These are phyloP conservation scores for Wiebesia pumilae DNA, from an alignment of 1,140 invertebrate species.

Conservation along the genomic window DNA sequence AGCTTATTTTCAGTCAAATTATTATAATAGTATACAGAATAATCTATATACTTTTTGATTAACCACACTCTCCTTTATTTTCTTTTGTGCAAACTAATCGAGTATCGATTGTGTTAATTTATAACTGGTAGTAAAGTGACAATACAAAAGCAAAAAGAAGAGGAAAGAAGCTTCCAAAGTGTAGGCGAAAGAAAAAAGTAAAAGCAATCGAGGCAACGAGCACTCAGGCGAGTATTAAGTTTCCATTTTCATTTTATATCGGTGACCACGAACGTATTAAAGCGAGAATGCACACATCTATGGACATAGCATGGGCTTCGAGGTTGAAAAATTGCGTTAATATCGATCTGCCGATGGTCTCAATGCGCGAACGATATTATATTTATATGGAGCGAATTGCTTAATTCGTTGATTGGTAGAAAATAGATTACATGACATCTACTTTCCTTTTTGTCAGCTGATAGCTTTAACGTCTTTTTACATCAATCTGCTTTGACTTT, in stretches of 20 bases:
- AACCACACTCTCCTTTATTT: not conserved
- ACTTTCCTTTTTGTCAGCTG: not conserved
- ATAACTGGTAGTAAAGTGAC: too few species aligned
- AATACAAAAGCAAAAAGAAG: not conserved
- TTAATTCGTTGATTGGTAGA: not conserved
- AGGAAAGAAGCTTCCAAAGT: not conserved
- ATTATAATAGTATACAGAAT: too few species aligned
- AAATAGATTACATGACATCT: not conserved
- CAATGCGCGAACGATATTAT: not conserved
- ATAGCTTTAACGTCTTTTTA: not conserved
- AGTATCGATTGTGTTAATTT: slow-evolving; percentile 5
- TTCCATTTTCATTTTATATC: slow-evolving; percentile 31
- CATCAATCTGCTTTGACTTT: too few species aligned
- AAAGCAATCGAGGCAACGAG: slow-evolving; percentile 16
- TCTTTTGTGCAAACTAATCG: not conserved
- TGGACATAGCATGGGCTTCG: not conserved
- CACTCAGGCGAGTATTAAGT: not conserved
- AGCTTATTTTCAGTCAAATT: too few species aligned
- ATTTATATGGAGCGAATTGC: not conserved
- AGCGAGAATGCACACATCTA: not conserved
- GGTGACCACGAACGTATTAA: not conserved
- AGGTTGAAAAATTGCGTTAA: slow-evolving; percentile 4
- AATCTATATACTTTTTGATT: not conserved
- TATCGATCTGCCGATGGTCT: slow-evolving; percentile 7
- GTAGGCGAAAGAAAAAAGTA: slow-evolving; percentile 2